These are phyloP conservation scores for Oceanodroma tethys DNA, from an alignment of 2,113 vertebrate species.

Conservation along the genomic window DNA sequence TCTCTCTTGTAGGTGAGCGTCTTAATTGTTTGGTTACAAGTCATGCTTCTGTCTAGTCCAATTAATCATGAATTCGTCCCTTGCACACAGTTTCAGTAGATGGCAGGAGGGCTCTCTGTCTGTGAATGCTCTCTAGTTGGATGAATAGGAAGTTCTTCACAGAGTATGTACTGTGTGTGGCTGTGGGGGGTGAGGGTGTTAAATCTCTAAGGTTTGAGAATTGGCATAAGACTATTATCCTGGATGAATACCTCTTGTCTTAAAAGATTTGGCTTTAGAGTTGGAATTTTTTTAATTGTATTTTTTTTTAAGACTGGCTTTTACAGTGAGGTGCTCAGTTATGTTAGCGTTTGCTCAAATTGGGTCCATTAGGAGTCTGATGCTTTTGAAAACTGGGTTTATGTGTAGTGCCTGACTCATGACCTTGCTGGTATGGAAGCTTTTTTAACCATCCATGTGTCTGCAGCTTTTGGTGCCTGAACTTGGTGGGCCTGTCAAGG, in stretches of 20 bases:
- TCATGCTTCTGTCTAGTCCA: background rate
- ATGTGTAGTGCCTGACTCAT: background rate
- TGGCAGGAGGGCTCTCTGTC: background rate
- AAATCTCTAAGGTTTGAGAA: background rate
- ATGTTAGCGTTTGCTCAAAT: background rate
- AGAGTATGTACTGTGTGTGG: background rate
- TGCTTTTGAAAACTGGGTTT: background rate
- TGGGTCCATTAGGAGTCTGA: background rate
- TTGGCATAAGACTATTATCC: background rate
- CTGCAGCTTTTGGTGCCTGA: background rate
- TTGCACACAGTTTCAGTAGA: background rate
- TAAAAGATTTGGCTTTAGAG: background rate
- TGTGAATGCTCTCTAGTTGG: background rate
- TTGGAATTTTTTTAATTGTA: background rate
- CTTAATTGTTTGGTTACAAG: background rate
- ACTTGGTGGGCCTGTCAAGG: background rate
- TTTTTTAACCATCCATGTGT: background rate
- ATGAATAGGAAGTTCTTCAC: background rate
- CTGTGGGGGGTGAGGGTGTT: background rate
- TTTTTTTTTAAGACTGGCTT: background rate
- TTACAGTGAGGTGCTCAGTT: background rate
- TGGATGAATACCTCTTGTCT: background rate
- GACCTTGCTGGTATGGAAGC: background rate
- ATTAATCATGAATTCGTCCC: background rate
- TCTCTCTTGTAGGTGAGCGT: background rate